Evolutionary conservation across 2,888 invertebrate genomes (phyloP), one percentile per base, ranked within the genome.

Genomic region (Macroteleia sp.): DNA sequence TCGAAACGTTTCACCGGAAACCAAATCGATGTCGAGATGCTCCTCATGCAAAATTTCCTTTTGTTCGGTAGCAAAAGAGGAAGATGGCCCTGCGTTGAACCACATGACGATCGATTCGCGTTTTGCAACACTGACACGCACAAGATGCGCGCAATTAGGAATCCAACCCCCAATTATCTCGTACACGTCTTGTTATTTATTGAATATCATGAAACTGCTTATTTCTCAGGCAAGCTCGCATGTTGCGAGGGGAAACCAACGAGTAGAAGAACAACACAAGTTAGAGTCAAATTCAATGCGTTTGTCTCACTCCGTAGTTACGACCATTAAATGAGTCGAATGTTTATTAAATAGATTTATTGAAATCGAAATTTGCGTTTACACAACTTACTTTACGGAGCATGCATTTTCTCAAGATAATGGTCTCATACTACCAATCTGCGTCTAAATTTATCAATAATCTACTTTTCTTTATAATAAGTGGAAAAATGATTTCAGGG

Each of bases 1-100:
- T 81, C 85, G 80, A 82, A 79, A 54, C 81, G 81, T 83, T 85
- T 85, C 83, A 86, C 87, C 86, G 88, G 86, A 88, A 87, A 87
- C 87, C 84, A 81, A 87, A 81, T 81, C 84, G 82, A 87, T 82
- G 79, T 62, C 34, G 44, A 52, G 70, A 66, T 69, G 59, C 73
- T 61, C 74, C 61, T 71, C 75, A 70, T 77, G 75, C 77, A 74
- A 80, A 71, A 67, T 67, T 48, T 42, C 19, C 75, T 61, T 80
- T 74, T 80, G 70, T 74, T 66, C 76, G 44, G 19, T 54, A 6
- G 42, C 42, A 44, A 44, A 46, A 52, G 48, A 54, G 56, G 69
- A 64, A 69, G 71, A 76, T 75, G 78, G 67, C 74, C 71, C 75
- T 34, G 56, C 59, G 73, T 77, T 76, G 81, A 82, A 80, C 85